Percentiles rank a stretch among this genome's conserved stretches.
These are phyloP conservation scores for Augochlorella aurata DNA, from an alignment of 2,888 invertebrate genomes.

Conservation along the genomic window DNA sequence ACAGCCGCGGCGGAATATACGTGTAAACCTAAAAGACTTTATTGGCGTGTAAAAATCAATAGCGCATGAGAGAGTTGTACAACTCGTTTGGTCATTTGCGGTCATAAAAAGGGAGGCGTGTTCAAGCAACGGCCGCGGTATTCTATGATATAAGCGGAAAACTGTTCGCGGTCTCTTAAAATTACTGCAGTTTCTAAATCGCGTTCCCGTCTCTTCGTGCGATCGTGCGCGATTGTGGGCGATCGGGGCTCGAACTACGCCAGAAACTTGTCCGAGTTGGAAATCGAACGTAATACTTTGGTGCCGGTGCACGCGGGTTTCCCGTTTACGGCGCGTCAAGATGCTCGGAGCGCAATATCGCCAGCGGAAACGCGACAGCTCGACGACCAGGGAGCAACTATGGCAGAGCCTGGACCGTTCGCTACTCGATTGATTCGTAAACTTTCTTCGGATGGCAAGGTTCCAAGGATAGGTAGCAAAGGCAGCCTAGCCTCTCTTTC, in stretches of 20 bases:
- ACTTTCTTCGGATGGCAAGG: slow-evolving; percentile 7
- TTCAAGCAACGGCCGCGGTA: too few species aligned
- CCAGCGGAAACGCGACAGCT: neutral
- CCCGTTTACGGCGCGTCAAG: slow-evolving; percentile 1
- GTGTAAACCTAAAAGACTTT: too few species aligned
- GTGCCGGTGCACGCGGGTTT: neutral
- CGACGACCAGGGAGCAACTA: neutral
- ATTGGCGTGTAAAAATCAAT: too few species aligned
- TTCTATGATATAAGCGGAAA: too few species aligned
- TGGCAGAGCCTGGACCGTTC: neutral
- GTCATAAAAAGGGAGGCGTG: too few species aligned
- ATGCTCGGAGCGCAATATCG: slow-evolving; percentile 1
- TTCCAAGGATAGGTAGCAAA: neutral
- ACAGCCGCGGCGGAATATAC: too few species aligned
- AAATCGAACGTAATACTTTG: neutral
- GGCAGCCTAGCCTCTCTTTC: neutral
- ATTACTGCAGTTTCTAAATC: too few species aligned
- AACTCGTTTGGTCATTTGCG: too few species aligned
- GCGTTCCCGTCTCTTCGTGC: too few species aligned
- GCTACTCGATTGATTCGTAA: slow-evolving; percentile 8
- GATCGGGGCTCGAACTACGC: neutral
- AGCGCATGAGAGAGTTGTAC: too few species aligned
- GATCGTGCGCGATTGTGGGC: neutral
- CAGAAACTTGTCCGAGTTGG: neutral
- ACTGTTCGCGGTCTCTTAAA: too few species aligned